Conservation (phyloP, 2,113 vertebrate genomes). For the Neopipo cinnamomea region DNA sequence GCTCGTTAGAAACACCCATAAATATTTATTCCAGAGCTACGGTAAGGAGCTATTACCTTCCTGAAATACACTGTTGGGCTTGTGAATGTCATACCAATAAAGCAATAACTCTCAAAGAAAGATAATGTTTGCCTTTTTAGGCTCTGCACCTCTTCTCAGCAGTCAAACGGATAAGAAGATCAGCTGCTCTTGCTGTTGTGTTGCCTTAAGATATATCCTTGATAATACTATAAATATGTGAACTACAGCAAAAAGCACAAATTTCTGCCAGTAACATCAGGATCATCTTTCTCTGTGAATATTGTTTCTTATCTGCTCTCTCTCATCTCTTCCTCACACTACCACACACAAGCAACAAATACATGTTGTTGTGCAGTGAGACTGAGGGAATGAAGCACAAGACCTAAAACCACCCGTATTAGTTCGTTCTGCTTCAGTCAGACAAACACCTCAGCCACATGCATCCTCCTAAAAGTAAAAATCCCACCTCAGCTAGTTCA, state of each 20-base stretch:
- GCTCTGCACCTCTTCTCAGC: neutral
- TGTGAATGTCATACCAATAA: neutral
- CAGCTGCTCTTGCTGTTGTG: neutral
- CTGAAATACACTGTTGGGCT: neutral
- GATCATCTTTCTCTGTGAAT: neutral
- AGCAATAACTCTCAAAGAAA: neutral
- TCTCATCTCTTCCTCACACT: neutral
- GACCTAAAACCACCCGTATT: fast-evolving
- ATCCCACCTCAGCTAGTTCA: no score
- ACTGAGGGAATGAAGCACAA: neutral
- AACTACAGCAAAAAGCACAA: neutral
- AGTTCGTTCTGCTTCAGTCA: neutral
- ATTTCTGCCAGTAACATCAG: neutral
- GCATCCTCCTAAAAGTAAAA: neutral
- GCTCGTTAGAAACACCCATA: neutral
- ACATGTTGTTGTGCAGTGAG: fast-evolving
- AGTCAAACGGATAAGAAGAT: neutral
- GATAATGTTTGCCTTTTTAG: neutral
- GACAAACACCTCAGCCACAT: neutral
- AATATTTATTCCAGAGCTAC: neutral
- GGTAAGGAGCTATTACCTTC: neutral
- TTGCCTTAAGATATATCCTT: neutral
- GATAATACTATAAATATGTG: neutral
- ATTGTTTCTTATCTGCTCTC: neutral
- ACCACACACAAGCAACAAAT: neutral